Evolutionary conservation across 1,140 invertebrate genomes (phyloP), one percentile per base, ranked within the genome.

Genomic region (Bombus confusus): DNA sequence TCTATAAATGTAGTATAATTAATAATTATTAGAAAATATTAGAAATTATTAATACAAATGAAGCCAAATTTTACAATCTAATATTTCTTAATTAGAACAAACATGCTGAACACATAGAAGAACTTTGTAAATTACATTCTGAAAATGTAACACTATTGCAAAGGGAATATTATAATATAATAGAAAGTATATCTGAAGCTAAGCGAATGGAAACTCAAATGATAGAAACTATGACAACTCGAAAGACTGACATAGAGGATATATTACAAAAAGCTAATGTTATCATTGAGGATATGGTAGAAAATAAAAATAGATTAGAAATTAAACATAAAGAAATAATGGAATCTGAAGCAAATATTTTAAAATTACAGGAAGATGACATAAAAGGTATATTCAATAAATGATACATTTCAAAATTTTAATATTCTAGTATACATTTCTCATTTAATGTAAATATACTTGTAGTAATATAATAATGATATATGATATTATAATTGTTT

Each of bases 151-250:
- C 91, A 86, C 41, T 93, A 34, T 31, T 95, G 2, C 92, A 94
- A 87, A 93, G 91, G 39, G 94, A 95, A 64, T 92, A 95, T 81
- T 79, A 87, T 37, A 91, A 94, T 86, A 92, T 88, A 10, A 93
- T 95, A 75, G 92, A 94, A 89, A 92, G 86, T 71, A 93, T 95
- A 89, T 89, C 92, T 18, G 92, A 87, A 88, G 91, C 92, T 41
- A 95, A 95, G 88, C 88, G 94, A 69, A 66, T 92, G 15, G 95
- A 95, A 83, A 86, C 91, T 85, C 83, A 88, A 80, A 90, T 92
- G 64, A 89, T 94, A 43, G 91, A 94, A 62, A 88, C 91, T 66
- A 90, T 94, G 82, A 91, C 87, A 28, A 86, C 77, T 10, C 88
- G 92, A 3, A 93, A 91, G 71, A 90, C 76, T 80, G 92, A 94